A percentile compares a stretch with the other conserved stretches of the same genome.
Conservation (phyloP, 2,888 invertebrate species). For the Empis stercorea region DNA sequence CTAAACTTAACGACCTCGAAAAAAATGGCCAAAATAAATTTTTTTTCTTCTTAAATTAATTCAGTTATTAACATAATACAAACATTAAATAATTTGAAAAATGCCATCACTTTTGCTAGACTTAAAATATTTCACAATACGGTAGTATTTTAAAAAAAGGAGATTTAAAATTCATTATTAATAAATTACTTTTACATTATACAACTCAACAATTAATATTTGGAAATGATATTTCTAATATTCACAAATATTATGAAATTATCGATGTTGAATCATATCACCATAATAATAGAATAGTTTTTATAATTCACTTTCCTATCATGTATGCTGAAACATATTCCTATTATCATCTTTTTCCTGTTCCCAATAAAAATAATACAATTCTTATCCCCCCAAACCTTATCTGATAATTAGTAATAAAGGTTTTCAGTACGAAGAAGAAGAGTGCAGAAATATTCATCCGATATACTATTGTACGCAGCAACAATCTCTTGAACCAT, state of each 20-base stretch:
- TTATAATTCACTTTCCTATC: not conserved
- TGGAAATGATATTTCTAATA: not conserved
- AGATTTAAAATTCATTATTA: not conserved
- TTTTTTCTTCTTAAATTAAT: not conserved
- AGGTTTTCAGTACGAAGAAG: not conserved
- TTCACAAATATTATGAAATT: not conserved
- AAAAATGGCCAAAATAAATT: not conserved
- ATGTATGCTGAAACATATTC: not conserved
- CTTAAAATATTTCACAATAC: not conserved
- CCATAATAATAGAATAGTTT: not conserved
- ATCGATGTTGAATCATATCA: not conserved
- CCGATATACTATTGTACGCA: not conserved
- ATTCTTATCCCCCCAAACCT: not conserved
- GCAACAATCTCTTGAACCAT: not conserved
- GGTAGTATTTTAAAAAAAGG: not conserved
- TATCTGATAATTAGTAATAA: not conserved
- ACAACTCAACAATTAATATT: not conserved
- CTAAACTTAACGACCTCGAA: not conserved
- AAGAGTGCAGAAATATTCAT: not conserved
- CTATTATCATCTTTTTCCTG: not conserved
- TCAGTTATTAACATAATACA: not conserved
- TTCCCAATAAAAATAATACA: not conserved
- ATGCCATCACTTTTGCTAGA: not conserved
- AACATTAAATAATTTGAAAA: not conserved
- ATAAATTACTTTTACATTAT: not conserved